These are phyloP conservation scores for Drosophila sp. DNA, from an alignment of 1,140 invertebrate species.

Conservation along the genomic window DNA sequence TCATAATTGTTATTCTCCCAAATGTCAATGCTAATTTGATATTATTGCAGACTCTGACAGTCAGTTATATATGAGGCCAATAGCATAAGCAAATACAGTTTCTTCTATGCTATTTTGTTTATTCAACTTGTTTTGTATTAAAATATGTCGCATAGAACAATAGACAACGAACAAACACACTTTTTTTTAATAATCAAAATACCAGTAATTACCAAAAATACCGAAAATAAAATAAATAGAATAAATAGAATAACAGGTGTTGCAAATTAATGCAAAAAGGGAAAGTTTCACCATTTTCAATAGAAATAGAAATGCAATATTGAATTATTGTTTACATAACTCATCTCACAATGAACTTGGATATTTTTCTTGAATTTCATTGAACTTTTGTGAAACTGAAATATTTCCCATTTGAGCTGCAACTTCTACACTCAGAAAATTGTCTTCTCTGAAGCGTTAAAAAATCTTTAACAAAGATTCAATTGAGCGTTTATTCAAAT, in stretches of 20 bases:
- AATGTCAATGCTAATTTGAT: conserved; percentile 30
- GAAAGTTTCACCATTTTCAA: too few species aligned
- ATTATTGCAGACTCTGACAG: neutral
- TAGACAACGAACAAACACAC: conserved; percentile 1
- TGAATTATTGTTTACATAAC: too few species aligned
- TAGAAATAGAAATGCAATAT: too few species aligned
- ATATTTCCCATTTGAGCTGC: too few species aligned
- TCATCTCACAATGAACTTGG: too few species aligned
- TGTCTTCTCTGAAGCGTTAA: too few species aligned
- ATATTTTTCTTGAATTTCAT: too few species aligned
- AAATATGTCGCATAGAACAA: conserved; percentile 25
- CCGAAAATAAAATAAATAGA: neutral
- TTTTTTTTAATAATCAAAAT: conserved; percentile 3
- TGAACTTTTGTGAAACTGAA: too few species aligned
- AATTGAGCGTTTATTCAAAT: too few species aligned
- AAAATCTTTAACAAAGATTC: too few species aligned
- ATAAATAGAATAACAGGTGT: conserved; percentile 14
- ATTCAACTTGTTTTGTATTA: conserved; percentile 24
- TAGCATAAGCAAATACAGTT: neutral
- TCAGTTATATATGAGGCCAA: conserved; percentile 51
- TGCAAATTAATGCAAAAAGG: neutral
- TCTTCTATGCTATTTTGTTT: conserved; percentile 20
- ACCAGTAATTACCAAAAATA: conserved; percentile 1
- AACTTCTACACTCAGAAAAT: too few species aligned
- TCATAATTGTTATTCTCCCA: conserved; percentile 47